Base-by-base conservation (phyloP, 2,797 vertebrate species). In the Lophotriccus pileatus region DNA sequence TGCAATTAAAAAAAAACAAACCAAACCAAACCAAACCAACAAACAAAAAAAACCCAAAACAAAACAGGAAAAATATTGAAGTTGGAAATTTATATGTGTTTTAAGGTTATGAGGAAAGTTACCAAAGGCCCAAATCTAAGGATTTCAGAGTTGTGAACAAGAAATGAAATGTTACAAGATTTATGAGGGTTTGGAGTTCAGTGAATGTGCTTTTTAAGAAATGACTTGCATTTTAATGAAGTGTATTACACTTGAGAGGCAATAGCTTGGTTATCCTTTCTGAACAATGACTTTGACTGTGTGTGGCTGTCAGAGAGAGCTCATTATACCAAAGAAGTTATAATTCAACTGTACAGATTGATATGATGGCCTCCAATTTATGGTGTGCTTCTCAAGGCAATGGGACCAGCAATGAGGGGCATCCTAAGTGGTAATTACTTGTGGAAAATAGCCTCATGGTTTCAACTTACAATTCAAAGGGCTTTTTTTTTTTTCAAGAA, bases 181-280 rank as follows among this genome's bases (percentile, higher is more conserved):
- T 93, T 93, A 94, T 93, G 79, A 90, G 41, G 73, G 84, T 60
- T 62, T 94, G 69, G 56, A 95, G 89, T 94, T 94, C 89, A 78
- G 81, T 75, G 66, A 94, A 82, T 55, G 62, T 85, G 75, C 21
- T 2, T 80, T 90, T 91, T 66, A 92, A 86, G 87, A 58, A 96
- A 81, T 75, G 60, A 88, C 89, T 95, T 91, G 91, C 93, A 94
- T 95, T 94, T 94, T 96, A 95, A 96, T 93, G 79, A 91, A 78
- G n/a, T 72, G n/a, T 19, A 83, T 87, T 95, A 75, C 87, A 60
- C 75, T 92, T 75, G 84, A 91, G 84, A 95, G 87, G 78, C 81
- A 95, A 66, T 89, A 87, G 63, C 92, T 91, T 94, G 82, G 79
- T 85, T 89, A 92, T 95, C 87, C 68, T 96, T 87, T 95, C 84